Conservation (phyloP, 2,797 vertebrate genomes). For the Chelon labrosus region DNA sequence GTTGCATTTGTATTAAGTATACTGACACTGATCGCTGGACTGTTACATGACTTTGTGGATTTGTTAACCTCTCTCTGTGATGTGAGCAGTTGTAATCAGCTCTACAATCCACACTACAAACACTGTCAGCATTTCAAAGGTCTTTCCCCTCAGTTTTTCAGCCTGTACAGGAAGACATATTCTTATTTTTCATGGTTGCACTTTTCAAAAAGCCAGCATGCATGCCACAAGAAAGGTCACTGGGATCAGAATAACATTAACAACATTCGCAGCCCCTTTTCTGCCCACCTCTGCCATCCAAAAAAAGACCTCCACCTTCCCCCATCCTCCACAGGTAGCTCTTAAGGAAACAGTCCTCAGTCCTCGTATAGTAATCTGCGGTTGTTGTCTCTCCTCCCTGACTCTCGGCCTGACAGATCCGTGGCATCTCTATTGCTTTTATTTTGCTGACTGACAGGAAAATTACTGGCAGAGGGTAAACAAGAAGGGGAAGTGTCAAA, state of each 20-base stretch:
- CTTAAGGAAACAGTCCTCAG: slow-evolving; percentile 21
- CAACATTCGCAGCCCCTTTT: slow-evolving; percentile 49
- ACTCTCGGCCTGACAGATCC: slow-evolving; percentile 25
- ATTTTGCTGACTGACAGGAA: slow-evolving; percentile 71
- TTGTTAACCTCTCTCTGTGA: neutral
- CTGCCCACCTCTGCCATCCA: slow-evolving; percentile 2
- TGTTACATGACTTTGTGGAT: neutral
- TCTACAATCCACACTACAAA: slow-evolving; percentile 29
- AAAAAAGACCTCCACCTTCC: slow-evolving; percentile 38
- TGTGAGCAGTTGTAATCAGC: slow-evolving; percentile 23
- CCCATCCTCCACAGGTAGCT: slow-evolving; percentile 19
- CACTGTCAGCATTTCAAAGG: slow-evolving; percentile 24
- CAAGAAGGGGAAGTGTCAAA: slow-evolving; percentile 56
- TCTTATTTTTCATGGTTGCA: slow-evolving; percentile 66
- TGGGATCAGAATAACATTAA: slow-evolving; percentile 65
- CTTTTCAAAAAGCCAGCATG: slow-evolving; percentile 76
- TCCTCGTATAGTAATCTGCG: slow-evolving; percentile 10
- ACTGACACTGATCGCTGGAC: too few species aligned
- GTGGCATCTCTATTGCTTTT: slow-evolving; percentile 47
- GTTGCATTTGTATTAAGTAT: too few species aligned
- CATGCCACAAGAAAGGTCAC: slow-evolving; percentile 78
- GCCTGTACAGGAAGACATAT: slow-evolving; percentile 26
- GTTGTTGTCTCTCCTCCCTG: slow-evolving; percentile 10
- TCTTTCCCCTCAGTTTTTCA: slow-evolving; percentile 14
- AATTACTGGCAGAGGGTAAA: slow-evolving; percentile 59